A percentile compares a stretch with the other conserved stretches of the same genome.
Evolutionary conservation across 92 coral and sea anemone species (phyloP).

Genomic region (Hydrozoanthus gracilis): DNA sequence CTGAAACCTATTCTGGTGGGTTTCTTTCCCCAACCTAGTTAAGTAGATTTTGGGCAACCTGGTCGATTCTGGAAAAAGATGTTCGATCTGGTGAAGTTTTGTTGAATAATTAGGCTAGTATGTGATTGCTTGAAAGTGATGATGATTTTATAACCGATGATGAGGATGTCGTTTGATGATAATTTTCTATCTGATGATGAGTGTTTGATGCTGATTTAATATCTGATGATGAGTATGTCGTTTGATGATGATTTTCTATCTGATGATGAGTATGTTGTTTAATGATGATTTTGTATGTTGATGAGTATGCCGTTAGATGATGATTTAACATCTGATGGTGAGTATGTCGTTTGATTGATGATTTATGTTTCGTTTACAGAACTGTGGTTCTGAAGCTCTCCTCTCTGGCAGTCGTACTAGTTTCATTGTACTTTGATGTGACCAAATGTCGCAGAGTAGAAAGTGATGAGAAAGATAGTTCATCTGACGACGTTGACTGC

Average conservation of each 20-base stretch:
- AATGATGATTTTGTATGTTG: not conserved
- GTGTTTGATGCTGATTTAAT: not conserved
- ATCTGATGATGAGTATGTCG: too few relatives aligned
- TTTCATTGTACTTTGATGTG: conserved; percentile 83
- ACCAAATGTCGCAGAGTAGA: conserved; percentile 64
- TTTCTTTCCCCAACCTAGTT: too few relatives aligned
- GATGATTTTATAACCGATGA: too few relatives aligned
- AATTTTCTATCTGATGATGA: not conserved
- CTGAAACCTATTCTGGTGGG: too few relatives aligned
- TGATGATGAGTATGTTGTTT: not conserved
- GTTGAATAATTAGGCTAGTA: too few relatives aligned
- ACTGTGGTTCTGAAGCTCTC: conserved; percentile 84
- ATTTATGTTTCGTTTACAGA: conserved; percentile 51
- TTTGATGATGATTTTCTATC: too few relatives aligned
- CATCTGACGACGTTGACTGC: conserved; percentile 42
- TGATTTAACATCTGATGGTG: not conserved
- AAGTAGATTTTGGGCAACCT: too few relatives aligned
- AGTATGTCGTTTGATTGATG: not conserved
- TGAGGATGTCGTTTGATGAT: not conserved
- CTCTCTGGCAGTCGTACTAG: conserved; percentile 78
- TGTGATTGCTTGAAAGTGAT: too few relatives aligned
- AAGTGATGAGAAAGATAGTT: not conserved
- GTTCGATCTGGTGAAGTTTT: too few relatives aligned
- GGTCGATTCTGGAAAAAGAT: too few relatives aligned
- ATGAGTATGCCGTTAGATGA: not conserved